Evolutionary conservation across 2,797 vertebrate species (phyloP), one percentile per base, ranked within the genome.

Genomic region (Sebastes vulpes): DNA sequence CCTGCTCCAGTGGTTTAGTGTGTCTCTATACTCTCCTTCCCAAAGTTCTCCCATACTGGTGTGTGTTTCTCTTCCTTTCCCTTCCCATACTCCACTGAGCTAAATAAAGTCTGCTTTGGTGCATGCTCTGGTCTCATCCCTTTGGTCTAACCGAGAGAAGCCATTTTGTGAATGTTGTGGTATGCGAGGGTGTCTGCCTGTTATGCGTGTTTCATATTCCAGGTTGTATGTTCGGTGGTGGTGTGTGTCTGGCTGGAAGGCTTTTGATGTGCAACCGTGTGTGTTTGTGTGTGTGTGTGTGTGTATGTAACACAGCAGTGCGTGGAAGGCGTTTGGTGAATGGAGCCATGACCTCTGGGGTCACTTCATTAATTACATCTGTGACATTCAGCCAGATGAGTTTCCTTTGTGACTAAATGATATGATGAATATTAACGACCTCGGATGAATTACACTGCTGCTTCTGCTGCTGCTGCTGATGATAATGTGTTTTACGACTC

Each of bases 361-460:
- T 95, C 95, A 95, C 94, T 95, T 96, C 95, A 96, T 97, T 96
- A 96, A 97, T 97, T 97, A 96, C 96, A 96, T 95, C 94, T 95
- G 94, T 96, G 96, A 97, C 96, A 96, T 96, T 96, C 96, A 96
- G 95, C 94, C 95, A 96, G 96, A 96, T 96, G 96, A 96, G 95
- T 96, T 97, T 96, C 96, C 95, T 96, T 96, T 95, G 95, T 96
- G 95, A 96, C 96, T 95, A 95, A 95, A 96, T 96, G 95, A 96
- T 96, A 97, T 96, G 96, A 96, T 96, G 96, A 96, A 96, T 96
- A 96, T 96, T 95, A 96, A 96, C 95, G 88, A 95, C 94, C 93
- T 93, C 72, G 72, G 94, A 95, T 95, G 95, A 96, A 96, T 96
- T 95, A 95, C 92, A 91, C 87, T 91, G 90, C 94, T 91, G 88